Evolutionary conservation across 2,888 invertebrate genomes (phyloP), one percentile per base, ranked within the genome.

Genomic region (Coecobrya sp.): DNA sequence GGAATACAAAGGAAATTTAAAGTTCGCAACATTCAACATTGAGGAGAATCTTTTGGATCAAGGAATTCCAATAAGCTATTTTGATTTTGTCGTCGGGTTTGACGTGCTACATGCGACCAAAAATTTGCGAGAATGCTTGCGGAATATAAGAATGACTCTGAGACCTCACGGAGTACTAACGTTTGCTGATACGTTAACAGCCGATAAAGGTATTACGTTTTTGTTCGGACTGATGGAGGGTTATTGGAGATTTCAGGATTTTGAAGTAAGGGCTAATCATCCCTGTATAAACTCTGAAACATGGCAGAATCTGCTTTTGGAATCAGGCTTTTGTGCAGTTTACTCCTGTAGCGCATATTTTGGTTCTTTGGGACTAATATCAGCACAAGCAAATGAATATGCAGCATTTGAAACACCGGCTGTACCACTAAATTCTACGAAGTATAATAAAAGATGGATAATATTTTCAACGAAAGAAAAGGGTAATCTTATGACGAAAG

Each of bases 41-140:
- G 92, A 92, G 62, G 52, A 92, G 30, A 76, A 88, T 76, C 88
- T 88, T 0, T 1, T 86, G 8, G 13, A 2, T 16, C 92, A 92
- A 27, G 92, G 92, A 45, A 84, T 92, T 45, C 25, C 22, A 0
- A 73, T 88, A 22, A 59, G 84, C 11, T 73, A 92, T 27, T 92
- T 55, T 45, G 92, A 92, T 49, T 62, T 68, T 10, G 70, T 87
- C 19, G 4, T 81, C n/a, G 87, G 59, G 1, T 25, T 22, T 0
- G 70, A 65, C 11, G 92, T 92, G 22, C 59, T 92, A 5, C 92
- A 92, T 27, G 88, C 88, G 1, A 88, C 92, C n/a, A 73, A 36
- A 42, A 84, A 92, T 36, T 42, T 92, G 13, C 0, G 42, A 10
- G 45, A 84, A 65, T 45, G 76, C 4, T 7, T 92, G 3, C 13